phyloP scores from a whole-genome alignment of 2,113 vertebrate species.

The Lynx canadensis region DNA sequence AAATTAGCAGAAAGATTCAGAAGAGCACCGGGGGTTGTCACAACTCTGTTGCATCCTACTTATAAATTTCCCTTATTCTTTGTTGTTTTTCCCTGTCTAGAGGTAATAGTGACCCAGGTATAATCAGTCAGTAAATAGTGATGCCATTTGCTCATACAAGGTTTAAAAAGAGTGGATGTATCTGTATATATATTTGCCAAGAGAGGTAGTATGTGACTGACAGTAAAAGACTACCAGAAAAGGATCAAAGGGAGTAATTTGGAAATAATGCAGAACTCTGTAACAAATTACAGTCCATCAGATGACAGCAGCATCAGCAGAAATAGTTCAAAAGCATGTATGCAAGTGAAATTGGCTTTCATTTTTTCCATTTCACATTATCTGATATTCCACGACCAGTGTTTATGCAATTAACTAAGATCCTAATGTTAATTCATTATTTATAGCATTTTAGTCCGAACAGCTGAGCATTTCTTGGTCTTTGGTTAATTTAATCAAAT shows the following conservation, averaged over 20 bases:
- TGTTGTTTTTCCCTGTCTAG: not conserved
- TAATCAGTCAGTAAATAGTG: not conserved
- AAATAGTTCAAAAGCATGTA: not conserved
- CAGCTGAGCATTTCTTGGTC: constrained; percentile 54
- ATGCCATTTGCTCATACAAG: not conserved
- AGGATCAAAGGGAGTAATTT: not conserved
- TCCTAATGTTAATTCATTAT: constrained; percentile 63
- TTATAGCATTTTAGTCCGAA: constrained; percentile 61
- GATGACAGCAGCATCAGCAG: not conserved
- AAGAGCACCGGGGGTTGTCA: not conserved
- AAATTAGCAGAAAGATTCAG: not conserved
- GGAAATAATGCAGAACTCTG: not conserved
- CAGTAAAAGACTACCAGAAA: not conserved
- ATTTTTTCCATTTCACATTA: constrained; percentile 10
- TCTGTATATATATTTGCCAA: not conserved
- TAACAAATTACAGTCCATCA: not conserved
- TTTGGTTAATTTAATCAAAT: constrained; percentile 63
- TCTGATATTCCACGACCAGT: constrained; percentile 27
- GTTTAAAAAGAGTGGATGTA: not conserved
- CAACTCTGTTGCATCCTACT: not conserved
- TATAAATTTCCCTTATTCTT: not conserved
- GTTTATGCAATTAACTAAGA: constrained; percentile 59
- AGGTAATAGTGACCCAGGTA: not conserved
- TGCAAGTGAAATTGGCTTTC: not conserved
- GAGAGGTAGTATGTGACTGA: not conserved